A percentile compares a stretch with the other conserved stretches of the same genome.
phyloP scores from a whole-genome alignment of 2,888 invertebrate species.

The Agapetus fuscipes region DNA sequence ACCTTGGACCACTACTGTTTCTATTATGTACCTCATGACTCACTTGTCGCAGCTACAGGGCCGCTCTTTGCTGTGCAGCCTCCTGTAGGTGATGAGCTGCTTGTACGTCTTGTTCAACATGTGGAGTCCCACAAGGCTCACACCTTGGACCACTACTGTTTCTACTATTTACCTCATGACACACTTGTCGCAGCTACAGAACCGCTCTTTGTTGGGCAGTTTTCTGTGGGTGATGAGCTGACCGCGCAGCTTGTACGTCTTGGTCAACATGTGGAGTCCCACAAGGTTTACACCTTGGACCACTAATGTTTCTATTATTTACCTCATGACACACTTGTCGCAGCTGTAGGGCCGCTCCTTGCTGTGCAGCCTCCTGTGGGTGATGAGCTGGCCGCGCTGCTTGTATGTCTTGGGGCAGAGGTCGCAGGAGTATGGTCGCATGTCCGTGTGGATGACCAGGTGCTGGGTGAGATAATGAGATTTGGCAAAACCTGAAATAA shows the following conservation, averaged over 20 bases:
- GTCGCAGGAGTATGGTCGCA: constrained; percentile 31
- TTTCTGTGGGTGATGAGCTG: constrained; percentile 32
- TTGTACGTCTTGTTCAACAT: constrained; percentile 33
- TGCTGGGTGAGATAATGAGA: constrained; percentile 31
- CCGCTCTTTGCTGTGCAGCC: constrained; percentile 26
- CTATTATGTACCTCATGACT: constrained; percentile 32
- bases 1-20: too few relatives aligned
- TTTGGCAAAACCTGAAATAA: constrained; percentile 30
- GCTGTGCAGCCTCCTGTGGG: constrained; percentile 30
- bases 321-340: constrained; percentile 36
- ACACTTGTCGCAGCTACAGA: constrained; percentile 35
- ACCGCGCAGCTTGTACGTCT: constrained; percentile 33
- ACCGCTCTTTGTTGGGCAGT: constrained; percentile 31
- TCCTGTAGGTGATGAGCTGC: constrained; percentile 32
- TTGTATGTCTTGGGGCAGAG: constrained; percentile 35
- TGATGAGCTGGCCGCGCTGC: constrained; percentile 31
- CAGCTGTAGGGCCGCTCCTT: constrained; percentile 31
- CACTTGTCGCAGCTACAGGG: constrained; percentile 37
- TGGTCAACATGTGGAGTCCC: too few relatives aligned
- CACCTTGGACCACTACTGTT: too few relatives aligned
- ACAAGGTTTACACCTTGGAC: too few relatives aligned
- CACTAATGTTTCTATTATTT: too few relatives aligned
- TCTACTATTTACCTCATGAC: constrained; percentile 33
- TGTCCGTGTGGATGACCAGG: constrained; percentile 30
- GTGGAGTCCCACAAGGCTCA: too few relatives aligned